Evolutionary conservation across 2,797 vertebrate genomes (phyloP).

Genomic region (Galagoides demidoff): DNA sequence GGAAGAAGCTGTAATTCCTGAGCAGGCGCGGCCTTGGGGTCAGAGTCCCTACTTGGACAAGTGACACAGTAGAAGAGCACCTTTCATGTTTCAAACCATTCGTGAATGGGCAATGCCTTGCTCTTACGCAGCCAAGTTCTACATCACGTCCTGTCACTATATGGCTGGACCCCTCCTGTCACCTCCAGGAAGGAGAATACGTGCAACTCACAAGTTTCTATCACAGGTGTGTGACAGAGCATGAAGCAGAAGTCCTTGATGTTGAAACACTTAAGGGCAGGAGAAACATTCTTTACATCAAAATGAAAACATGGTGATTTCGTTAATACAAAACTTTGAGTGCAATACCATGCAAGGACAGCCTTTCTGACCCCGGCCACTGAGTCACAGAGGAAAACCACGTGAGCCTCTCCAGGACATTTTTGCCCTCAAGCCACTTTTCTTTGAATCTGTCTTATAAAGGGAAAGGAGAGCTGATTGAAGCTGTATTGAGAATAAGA

Average conservation of each 20-base stretch:
- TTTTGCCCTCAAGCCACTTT: neutral
- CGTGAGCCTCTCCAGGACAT: neutral
- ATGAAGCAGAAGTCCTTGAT: neutral
- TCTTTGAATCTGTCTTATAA: neutral
- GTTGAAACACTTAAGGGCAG: neutral
- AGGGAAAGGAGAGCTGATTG: neutral
- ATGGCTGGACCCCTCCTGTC: no score
- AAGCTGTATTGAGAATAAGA: neutral
- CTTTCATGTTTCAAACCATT: neutral
- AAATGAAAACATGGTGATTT: neutral
- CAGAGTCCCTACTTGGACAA: neutral
- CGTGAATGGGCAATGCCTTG: fast-evolving
- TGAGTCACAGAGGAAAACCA: neutral
- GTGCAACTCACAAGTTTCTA: neutral
- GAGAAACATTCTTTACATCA: neutral
- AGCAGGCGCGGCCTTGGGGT: neutral
- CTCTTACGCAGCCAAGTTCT: neutral
- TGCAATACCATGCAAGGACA: neutral
- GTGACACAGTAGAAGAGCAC: neutral
- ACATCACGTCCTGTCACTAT: neutral
- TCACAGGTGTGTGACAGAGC: neutral
- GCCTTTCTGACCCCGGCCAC: neutral
- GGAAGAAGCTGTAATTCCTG: neutral
- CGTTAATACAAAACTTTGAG: neutral
- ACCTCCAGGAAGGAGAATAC: neutral